Conservation (phyloP, 2,797 vertebrate genomes). For the Mus caroli region DNA sequence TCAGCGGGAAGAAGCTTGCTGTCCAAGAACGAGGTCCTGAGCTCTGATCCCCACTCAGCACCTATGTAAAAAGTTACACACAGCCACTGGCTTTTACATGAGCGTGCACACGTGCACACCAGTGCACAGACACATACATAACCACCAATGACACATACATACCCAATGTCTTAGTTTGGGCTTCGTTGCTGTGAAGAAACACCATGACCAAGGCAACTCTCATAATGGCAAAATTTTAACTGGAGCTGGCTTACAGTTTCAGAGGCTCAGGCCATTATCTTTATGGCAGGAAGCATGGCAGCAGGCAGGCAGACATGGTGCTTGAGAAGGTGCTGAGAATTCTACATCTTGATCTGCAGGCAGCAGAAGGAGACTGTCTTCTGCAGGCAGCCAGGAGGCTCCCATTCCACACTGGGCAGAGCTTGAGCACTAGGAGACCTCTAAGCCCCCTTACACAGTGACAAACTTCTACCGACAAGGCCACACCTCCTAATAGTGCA, state of each 20-base stretch:
- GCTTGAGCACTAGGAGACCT: neutral
- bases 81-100: neutral
- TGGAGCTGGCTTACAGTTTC: no score
- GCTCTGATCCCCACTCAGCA: neutral
- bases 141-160: neutral
- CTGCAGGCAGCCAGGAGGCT: no score
- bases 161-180: neutral
- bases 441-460: neutral
- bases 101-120: neutral
- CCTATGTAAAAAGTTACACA: neutral
- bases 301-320: neutral
- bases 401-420: neutral
- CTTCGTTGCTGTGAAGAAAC: no score
- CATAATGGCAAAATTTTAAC: no score
- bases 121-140: neutral
- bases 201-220: no score
- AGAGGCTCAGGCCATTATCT: no score
- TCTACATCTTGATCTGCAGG: no score
- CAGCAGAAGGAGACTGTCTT: no score
- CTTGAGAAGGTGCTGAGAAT: neutral
- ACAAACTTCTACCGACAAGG: neutral
- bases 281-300: neutral
- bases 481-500: neutral
- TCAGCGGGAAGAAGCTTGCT: neutral
- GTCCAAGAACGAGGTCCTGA: neutral